Evolutionary conservation across 2,113 vertebrate genomes (phyloP), one percentile per base, ranked within the genome.

Genomic region (Antennarius striatus): DNA sequence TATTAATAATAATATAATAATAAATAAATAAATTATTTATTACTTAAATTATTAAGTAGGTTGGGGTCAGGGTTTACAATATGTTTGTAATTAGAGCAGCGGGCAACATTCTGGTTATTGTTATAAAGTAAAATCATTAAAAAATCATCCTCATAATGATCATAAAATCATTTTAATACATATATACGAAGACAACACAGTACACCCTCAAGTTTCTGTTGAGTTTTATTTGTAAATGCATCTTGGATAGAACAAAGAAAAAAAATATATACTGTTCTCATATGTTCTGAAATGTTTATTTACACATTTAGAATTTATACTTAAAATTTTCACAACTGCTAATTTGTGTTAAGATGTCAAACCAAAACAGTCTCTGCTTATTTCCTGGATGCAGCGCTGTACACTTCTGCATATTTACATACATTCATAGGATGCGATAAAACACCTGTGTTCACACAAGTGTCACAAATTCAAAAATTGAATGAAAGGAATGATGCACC

Each of bases 211-310:
- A 36, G 32, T 90, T 91, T 90, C 79, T 90, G 90, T 90, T 88
- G 89, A 84, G 78, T 93, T 97, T 97, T 96, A 96, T 96, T 96
- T 96, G 95, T 95, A 97, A 96, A 96, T 96, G 93, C 93, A 93
- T 93, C 93, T 95, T 92, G 91, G 90, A 93, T 95, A 95, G 93
- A 93, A 94, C 92, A 92, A 94, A 93, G 94, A 94, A 94, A 91
- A 94, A 89, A 82, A 86, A 84, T 22, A 89, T 88, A 89, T 86
- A 87, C 88, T 88, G 88, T 88, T 84, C 88, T 82, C 75, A 86
- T 93, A 87, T 89, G 83, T 88, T 87, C 74, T 88, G 79, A 89
- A 90, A 87, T 51, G 51, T 66, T 75, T 90, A 91, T 91, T 77
- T 89, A 90, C 90, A 91, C 55, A 51, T 89, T 84, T 76, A 79